phyloP scores from a whole-genome alignment of 2,113 vertebrate species.

The Rhinogobius similis region DNA sequence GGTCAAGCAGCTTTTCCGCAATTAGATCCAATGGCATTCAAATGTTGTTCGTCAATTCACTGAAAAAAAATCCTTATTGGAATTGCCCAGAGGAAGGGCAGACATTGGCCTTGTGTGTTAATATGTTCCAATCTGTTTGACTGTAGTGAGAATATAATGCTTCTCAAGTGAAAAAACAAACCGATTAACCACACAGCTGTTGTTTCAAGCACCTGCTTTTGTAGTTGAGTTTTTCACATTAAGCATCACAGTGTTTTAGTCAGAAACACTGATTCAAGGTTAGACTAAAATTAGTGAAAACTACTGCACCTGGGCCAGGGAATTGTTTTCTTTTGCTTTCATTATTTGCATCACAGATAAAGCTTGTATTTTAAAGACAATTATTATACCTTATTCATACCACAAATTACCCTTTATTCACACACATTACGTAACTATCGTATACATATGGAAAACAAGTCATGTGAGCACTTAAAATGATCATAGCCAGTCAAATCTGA shows the following conservation, averaged over 20 bases:
- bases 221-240: background rate
- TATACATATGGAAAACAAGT: background rate
- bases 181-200: background rate
- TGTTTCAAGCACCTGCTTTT: conserved; percentile 1
- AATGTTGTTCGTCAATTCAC: conserved; percentile 22
- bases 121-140: conserved; percentile 1
- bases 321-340: background rate
- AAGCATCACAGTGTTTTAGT: background rate
- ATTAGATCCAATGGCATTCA: conserved; percentile 39
- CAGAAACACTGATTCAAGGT: background rate
- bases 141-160: conserved; percentile 14
- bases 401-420: background rate
- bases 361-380: background rate
- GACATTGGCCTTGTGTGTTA: conserved; percentile 10
- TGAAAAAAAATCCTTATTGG: conserved; percentile 10
- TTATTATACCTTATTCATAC: background rate
- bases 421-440: background rate
- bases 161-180: conserved; percentile 3
- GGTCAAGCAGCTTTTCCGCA: conserved; percentile 29
- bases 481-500: background rate
- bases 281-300: background rate
- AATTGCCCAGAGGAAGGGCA: conserved; percentile 9
- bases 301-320: background rate
- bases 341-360: background rate
- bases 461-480: background rate